A percentile compares a stretch with the other conserved stretches of the same genome.
Evolutionary conservation across 2,113 vertebrate genomes (phyloP).

Genomic region (Alaudala cheleensis): DNA sequence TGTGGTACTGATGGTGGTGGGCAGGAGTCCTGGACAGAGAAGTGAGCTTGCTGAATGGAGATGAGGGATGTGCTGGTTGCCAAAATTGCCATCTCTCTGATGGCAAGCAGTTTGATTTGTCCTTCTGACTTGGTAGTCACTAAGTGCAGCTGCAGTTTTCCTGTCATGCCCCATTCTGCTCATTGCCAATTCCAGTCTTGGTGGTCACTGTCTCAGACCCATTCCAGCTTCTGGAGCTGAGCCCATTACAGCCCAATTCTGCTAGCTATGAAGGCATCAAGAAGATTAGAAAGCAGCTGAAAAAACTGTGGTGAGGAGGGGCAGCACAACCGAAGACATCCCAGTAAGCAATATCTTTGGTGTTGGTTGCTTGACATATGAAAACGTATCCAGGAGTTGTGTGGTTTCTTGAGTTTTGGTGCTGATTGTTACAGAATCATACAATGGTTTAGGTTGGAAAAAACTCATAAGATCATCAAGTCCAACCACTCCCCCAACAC

Average conservation of each 20-base stretch:
- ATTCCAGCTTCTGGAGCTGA: background rate
- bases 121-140: accelerated
- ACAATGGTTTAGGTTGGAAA: background rate
- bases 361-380: background rate
- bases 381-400: background rate
- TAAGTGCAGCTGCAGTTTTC: background rate
- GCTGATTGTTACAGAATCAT: background rate
- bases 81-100: background rate
- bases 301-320: background rate
- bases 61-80: background rate
- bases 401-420: background rate
- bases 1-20: background rate
- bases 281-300: background rate
- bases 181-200: accelerated
- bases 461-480: accelerated
- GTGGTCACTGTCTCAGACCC: background rate
- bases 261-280: background rate
- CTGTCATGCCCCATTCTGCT: accelerated
- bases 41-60: background rate
- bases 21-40: background rate
- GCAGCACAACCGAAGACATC: accelerated
- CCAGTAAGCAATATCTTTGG: background rate
- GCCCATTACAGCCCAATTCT: background rate
- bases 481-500: background rate
- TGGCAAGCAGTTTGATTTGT: background rate